A percentile compares a stretch with the other conserved stretches of the same genome.
Conservation (phyloP, 53 echinoderm and acorn worm genomes). For the Patiria pectinifera region DNA sequence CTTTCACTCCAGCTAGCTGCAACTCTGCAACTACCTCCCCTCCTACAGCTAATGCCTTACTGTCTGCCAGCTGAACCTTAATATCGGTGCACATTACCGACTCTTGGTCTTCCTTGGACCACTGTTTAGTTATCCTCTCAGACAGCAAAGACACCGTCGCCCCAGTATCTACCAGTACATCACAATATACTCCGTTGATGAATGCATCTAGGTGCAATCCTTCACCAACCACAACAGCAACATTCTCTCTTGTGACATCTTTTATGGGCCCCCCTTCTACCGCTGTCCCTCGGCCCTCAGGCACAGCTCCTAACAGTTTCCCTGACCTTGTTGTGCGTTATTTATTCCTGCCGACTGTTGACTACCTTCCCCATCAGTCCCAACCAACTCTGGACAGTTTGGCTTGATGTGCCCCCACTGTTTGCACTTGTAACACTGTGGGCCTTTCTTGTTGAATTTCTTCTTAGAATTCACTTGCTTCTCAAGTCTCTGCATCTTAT, state of each 20-base stretch:
- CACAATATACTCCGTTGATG: neutral
- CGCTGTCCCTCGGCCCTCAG: constrained; percentile 20
- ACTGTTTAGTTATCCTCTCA: neutral
- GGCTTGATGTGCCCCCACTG: too few relatives aligned
- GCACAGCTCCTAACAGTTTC: constrained; percentile 38
- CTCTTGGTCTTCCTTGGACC: neutral
- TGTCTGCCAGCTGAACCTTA: constrained; percentile 10
- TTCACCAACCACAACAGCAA: constrained; percentile 32
- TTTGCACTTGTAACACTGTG: too few relatives aligned
- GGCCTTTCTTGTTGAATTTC: too few relatives aligned
- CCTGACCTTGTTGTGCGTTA: neutral
- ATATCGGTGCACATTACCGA: constrained; percentile 6
- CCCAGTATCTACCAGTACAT: constrained; percentile 2
- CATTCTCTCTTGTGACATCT: neutral
- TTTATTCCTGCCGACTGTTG: too few relatives aligned
- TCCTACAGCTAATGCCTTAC: neutral
- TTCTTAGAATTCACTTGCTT: too few relatives aligned
- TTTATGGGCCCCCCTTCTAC: neutral
- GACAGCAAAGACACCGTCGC: constrained; percentile 19
- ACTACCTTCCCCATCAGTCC: too few relatives aligned
- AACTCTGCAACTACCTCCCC: constrained; percentile 6
- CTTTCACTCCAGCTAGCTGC: neutral
- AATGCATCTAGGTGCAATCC: constrained; percentile 9
- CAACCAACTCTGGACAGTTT: too few relatives aligned
- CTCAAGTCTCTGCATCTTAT: too few relatives aligned